Base-by-base conservation (phyloP, 2,797 vertebrate species). In the Neosilurus mollespiculum region DNA sequence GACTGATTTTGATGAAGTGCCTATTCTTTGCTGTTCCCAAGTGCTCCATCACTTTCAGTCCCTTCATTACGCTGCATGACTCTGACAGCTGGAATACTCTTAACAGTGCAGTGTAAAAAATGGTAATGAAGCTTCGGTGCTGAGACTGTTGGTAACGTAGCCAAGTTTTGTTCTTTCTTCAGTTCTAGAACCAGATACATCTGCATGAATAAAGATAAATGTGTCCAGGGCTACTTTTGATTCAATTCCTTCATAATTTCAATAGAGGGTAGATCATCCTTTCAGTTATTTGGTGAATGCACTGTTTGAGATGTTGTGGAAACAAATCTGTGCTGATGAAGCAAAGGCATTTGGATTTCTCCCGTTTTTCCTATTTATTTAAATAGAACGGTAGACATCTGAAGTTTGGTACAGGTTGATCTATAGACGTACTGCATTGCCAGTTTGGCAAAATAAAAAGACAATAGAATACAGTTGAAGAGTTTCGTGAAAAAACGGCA, bases 1-100 rank as follows among this genome's bases (percentile, higher is more conserved):
- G n/a, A 43, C 26, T 67, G 37, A 67, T 75, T 80, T 58, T 84
- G 49, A 76, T 76, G 18, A 73, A 69, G 51, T 58, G n/a, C 34
- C 14, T 75, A 22, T 82, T 64, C 24, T 49, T 7, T 69, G 14
- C 64, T 76, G 9, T 49, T 51, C 34, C 62, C 18, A 69, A 20
- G 30, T 69, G 53, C 53, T 51, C 18, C 20, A 24, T 75, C 54
- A 80, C 30, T 59, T 54, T 69, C 37, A 11, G 18, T 78, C 51
- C n/a, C 70, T 56, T 73, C 26, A 20, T 80, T 67, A 24, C 18
- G 4, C 83, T 64, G 59, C 53, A 12, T 12, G 51, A 58, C 15
- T 72, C 58, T 43, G 67, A 7, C 12, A 24, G 18, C 61, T 82
- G 59, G 56, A n/a, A 30, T 14, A 9, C 18, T 66, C n/a, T 51